phyloP scores from a whole-genome alignment of 2,113 vertebrate species.

The Arothron firmamentum region DNA sequence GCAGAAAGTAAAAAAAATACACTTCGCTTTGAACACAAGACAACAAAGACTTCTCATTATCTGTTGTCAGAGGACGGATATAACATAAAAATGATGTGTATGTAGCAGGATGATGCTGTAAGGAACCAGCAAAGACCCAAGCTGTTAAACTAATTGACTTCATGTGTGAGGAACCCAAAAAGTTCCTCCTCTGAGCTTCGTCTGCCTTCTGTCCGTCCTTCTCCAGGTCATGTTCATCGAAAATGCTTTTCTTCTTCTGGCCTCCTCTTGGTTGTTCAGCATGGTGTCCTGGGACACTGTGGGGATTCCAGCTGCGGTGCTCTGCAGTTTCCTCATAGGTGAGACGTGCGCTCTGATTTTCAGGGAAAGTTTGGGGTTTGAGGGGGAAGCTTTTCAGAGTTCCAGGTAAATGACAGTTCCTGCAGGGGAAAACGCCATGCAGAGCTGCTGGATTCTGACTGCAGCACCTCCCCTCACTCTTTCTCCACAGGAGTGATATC shows the following conservation, averaged over 20 bases:
- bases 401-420: too few species aligned
- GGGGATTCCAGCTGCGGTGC: slow-evolving; percentile 62
- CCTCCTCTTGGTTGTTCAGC: slow-evolving; percentile 78
- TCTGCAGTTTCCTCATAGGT: slow-evolving; percentile 82
- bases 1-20: too few species aligned
- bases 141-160: too few species aligned
- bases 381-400: not conserved
- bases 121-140: too few species aligned
- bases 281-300: slow-evolving; percentile 73
- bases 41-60: too few species aligned
- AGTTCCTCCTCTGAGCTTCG: not conserved
- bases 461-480: slow-evolving; percentile 29
- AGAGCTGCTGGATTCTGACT: too few species aligned
- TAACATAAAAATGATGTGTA: too few species aligned
- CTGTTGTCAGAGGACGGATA: too few species aligned
- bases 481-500: slow-evolving; percentile 74
- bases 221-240: slow-evolving; percentile 72
- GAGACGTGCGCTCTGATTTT: slow-evolving; percentile 32
- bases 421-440: not conserved
- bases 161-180: not conserved
- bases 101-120: too few species aligned
- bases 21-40: too few species aligned
- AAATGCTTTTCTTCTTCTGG: slow-evolving; percentile 76
- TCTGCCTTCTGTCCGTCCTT: slow-evolving; percentile 2
- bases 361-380: not conserved